These are phyloP conservation scores for Ooceraea biroi DNA, from an alignment of 1,140 invertebrate species.

Conservation along the genomic window DNA sequence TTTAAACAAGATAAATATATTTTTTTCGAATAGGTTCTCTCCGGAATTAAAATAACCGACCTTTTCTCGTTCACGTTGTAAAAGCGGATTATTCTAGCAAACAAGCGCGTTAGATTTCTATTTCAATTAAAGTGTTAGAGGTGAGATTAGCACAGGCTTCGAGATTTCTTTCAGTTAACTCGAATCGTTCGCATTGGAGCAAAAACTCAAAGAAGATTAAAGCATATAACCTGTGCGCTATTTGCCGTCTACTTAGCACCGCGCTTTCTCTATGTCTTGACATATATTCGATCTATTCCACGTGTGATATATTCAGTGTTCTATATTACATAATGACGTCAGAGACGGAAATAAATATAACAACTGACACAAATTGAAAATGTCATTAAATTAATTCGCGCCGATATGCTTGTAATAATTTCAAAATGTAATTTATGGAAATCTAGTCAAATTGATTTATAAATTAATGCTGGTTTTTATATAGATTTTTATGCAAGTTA, in stretches of 20 bases:
- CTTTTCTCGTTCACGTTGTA: not conserved
- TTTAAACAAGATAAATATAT: not conserved
- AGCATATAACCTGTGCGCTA: not conserved
- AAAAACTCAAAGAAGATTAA: not conserved
- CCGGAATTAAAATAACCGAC: not conserved
- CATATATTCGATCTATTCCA: not conserved
- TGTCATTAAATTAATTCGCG: not conserved
- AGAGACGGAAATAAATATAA: not conserved
- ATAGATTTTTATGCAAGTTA: not conserved
- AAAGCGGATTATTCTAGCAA: not conserved
- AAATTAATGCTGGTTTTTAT: not conserved
- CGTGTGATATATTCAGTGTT: no score
- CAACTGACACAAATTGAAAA: not conserved
- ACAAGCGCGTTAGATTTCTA: not conserved
- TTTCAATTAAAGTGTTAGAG: not conserved
- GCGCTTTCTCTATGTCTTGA: not conserved
- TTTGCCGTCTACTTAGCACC: not conserved
- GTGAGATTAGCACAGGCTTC: not conserved
- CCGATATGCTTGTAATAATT: not conserved
- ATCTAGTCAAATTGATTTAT: not conserved
- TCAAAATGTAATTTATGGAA: not conserved
- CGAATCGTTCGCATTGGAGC: not conserved
- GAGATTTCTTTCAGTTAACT: constrained; percentile 3
- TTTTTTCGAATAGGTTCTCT: constrained; percentile 1
- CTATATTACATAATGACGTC: not conserved